Evolutionary conservation across 1,140 invertebrate genomes (phyloP).

Genomic region (Drosophila seguyi): DNA sequence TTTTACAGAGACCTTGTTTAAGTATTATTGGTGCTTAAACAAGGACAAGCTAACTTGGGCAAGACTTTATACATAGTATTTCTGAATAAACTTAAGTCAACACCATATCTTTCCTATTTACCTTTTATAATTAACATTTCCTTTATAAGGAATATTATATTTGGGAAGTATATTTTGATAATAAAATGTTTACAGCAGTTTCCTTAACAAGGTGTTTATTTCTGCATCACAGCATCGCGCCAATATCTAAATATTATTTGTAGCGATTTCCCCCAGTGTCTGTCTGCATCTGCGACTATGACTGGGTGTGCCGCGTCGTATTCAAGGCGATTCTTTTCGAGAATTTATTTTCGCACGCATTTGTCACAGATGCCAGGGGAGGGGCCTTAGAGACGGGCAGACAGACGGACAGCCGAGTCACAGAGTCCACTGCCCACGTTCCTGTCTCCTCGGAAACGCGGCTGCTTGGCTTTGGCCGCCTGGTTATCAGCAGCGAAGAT

Average conservation of each 20-base stretch:
- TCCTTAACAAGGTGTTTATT: conserved; percentile 1
- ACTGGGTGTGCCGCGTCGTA: conserved; percentile 52
- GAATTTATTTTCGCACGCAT: conserved; percentile 79
- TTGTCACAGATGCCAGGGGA: conserved; percentile 51
- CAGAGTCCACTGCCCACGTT: conserved; percentile 53
- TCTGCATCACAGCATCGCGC: background rate
- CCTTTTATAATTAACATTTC: too few relatives aligned
- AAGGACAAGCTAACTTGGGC: background rate
- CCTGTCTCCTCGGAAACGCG: conserved; percentile 37
- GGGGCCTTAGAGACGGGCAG: conserved; percentile 11
- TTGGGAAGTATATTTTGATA: background rate
- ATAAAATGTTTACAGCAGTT: background rate
- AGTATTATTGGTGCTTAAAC: background rate
- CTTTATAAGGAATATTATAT: too few relatives aligned
- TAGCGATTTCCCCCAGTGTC: conserved; percentile 14
- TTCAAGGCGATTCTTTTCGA: conserved; percentile 41
- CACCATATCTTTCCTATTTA: too few relatives aligned
- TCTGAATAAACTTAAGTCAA: too few relatives aligned
- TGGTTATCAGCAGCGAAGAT: conserved; percentile 71
- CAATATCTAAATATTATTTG: background rate
- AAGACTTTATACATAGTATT: too few relatives aligned
- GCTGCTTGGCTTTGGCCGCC: conserved; percentile 40
- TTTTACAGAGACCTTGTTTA: too few relatives aligned
- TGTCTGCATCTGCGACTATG: conserved; percentile 25
- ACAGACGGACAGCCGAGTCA: conserved; percentile 12